Conservation (phyloP, 1,140 invertebrate species). For the Aphelinus atriplicis region DNA sequence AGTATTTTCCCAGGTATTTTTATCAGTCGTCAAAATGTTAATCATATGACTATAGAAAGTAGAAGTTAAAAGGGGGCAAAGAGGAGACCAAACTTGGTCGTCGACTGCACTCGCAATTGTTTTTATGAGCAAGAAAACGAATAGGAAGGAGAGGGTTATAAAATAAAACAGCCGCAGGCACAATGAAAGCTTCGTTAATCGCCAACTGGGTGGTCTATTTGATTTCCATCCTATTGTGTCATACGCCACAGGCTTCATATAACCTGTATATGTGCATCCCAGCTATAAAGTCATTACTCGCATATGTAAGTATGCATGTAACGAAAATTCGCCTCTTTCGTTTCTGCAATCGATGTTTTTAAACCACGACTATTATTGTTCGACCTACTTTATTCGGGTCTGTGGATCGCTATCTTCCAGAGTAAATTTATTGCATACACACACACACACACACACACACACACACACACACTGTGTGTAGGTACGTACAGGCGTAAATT, state of each 20-base stretch:
- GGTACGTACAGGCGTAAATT: too few species aligned
- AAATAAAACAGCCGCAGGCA: conserved; percentile 3
- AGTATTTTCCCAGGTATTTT: not conserved
- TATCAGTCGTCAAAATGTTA: not conserved
- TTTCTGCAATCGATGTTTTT: too few species aligned
- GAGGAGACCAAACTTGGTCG: too few species aligned
- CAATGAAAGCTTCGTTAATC: not conserved
- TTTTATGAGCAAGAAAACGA: not conserved
- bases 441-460: too few species aligned
- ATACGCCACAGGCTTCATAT: not conserved
- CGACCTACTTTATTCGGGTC: not conserved
- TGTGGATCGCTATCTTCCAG: too few species aligned
- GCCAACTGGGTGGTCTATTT: conserved; percentile 6
- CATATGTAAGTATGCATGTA: too few species aligned
- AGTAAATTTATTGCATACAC: too few species aligned
- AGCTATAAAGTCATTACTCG: too few species aligned
- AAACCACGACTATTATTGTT: not conserved
- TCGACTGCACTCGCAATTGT: not conserved
- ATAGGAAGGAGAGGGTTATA: not conserved
- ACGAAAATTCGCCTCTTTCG: too few species aligned
- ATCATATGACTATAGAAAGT: too few species aligned
- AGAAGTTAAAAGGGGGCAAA: not conserved
- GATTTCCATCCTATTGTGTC: conserved; percentile 17
- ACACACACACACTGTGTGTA: too few species aligned
- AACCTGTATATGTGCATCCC: too few species aligned